Conservation (phyloP, 2,113 vertebrate species). For the Gila orcuttii region DNA sequence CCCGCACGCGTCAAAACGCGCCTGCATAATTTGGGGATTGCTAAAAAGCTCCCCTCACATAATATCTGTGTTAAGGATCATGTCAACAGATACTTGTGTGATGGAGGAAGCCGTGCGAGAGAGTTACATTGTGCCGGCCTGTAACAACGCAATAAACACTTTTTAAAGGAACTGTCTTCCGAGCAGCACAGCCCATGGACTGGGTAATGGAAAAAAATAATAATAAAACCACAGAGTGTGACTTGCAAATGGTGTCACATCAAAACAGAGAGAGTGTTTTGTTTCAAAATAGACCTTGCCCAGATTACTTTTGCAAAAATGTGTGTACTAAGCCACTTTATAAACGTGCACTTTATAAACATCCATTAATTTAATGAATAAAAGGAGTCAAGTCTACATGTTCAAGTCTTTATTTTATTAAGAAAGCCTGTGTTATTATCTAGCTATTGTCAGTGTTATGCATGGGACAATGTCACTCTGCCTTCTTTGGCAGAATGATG, state of each 20-base stretch:
- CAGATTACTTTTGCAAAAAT: neutral
- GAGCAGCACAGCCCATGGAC: neutral
- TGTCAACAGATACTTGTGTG: conserved; percentile 85
- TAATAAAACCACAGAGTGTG: neutral
- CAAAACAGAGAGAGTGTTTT: conserved; percentile 2
- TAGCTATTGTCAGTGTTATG: neutral
- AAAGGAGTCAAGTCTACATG: neutral
- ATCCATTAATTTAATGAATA: neutral
- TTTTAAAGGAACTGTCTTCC: conserved; percentile 66
- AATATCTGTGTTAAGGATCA: conserved; percentile 85
- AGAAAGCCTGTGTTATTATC: neutral
- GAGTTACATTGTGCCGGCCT: conserved; percentile 72
- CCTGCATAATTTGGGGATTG: conserved; percentile 80
- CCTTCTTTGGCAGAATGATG: neutral
- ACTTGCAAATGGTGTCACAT: conserved; percentile 14
- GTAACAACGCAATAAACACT: conserved; percentile 73
- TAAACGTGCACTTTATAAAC: neutral
- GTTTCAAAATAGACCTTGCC: neutral
- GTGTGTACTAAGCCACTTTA: neutral
- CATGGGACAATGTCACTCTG: neutral
- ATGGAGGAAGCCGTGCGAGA: conserved; percentile 70
- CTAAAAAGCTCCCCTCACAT: conserved; percentile 81
- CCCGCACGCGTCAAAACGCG: conserved; percentile 74
- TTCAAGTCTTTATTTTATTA: neutral
- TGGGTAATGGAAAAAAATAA: conserved; percentile 17